phyloP scores from a whole-genome alignment of 2,888 invertebrate species.

The Colostygia pectinataria region DNA sequence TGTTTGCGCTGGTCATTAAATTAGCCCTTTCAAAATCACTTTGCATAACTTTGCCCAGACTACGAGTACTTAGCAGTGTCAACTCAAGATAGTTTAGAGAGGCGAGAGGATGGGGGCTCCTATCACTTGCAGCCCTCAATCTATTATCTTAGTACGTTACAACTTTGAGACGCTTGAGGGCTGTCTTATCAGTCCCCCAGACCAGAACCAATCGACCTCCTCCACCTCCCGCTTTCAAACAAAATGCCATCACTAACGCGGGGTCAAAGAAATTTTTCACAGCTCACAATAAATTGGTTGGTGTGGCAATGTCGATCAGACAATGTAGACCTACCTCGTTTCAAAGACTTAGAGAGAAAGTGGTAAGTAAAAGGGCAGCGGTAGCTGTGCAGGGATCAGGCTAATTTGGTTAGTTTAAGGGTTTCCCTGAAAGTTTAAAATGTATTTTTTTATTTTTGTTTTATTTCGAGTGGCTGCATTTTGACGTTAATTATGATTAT shows the following conservation, averaged over 20 bases:
- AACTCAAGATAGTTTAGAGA: slow-evolving; percentile 35
- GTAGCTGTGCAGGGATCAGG: slow-evolving; percentile 20
- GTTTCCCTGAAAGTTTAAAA: slow-evolving; percentile 17
- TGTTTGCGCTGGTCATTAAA: slow-evolving; percentile 21
- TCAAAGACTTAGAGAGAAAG: slow-evolving; percentile 38
- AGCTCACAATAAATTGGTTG: slow-evolving; percentile 40
- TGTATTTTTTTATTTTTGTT: background rate
- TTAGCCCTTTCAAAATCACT: slow-evolving; percentile 27
- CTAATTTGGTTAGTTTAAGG: slow-evolving; percentile 26
- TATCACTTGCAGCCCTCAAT: slow-evolving; percentile 52
- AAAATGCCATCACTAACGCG: slow-evolving; percentile 20
- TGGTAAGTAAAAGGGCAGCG: slow-evolving; percentile 40
- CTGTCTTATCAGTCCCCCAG: slow-evolving; percentile 45
- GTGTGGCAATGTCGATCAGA: slow-evolving; percentile 36
- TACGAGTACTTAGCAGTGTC: slow-evolving; percentile 37
- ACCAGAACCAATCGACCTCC: slow-evolving; percentile 45
- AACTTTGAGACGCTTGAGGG: slow-evolving; percentile 49
- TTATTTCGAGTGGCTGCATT: background rate
- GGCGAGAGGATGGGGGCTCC: slow-evolving; percentile 35
- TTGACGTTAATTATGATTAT: background rate
- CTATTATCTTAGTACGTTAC: slow-evolving; percentile 49
- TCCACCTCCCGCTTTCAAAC: slow-evolving; percentile 18
- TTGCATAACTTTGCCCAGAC: slow-evolving; percentile 35
- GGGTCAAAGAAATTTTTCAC: slow-evolving; percentile 27
- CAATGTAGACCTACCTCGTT: slow-evolving; percentile 38